These are phyloP conservation scores for Anoncus sp. DNA, from an alignment of 2,888 invertebrate species.

Conservation along the genomic window DNA sequence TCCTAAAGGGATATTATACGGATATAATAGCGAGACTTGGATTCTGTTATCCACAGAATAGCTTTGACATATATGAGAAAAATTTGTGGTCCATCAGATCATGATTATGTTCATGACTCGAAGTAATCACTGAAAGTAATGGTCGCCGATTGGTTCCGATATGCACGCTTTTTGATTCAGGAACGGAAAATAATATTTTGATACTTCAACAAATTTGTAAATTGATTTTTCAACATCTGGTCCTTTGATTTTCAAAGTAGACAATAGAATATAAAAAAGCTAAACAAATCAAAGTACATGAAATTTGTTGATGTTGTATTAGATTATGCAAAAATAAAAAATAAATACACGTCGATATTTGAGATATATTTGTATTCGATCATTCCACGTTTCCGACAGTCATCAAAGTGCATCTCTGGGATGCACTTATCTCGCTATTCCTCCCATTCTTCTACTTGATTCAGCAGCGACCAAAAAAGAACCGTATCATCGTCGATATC, in stretches of 20 bases:
- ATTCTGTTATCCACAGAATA: background rate
- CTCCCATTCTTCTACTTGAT: background rate
- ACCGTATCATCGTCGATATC: background rate
- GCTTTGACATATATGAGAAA: background rate
- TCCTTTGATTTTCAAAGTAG: background rate
- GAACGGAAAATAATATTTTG: background rate
- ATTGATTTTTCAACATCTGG: background rate
- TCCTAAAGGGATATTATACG: background rate
- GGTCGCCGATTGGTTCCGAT: background rate
- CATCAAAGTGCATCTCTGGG: no score
- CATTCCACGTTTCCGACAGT: background rate
- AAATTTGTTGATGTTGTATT: no score
- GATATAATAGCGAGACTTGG: background rate
- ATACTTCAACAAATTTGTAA: background rate
- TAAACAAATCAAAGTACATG: no score
- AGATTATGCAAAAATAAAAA: background rate
- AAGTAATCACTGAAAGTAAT: background rate
- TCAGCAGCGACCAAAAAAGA: background rate
- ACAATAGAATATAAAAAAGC: no score
- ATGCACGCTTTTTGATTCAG: background rate
- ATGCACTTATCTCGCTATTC: background rate
- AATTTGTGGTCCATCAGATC: conserved; percentile 3
- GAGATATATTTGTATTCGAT: no score
- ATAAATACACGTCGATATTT: no score
- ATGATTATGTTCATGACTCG: background rate